phyloP scores from a whole-genome alignment of 2,888 invertebrate species.

The Urechis unicinctus region DNA sequence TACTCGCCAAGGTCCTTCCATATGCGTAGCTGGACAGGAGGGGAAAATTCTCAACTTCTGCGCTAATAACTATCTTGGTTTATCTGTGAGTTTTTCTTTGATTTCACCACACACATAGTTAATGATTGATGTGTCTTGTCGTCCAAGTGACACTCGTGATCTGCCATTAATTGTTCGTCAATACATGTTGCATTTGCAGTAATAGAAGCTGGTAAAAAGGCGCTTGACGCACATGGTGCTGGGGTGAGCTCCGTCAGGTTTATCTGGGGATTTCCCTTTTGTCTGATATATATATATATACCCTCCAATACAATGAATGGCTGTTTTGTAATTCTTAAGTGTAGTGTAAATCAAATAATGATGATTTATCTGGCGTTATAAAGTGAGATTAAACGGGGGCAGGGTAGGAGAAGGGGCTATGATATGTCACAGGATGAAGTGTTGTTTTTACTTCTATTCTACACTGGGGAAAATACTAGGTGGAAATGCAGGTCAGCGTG shows the following conservation, averaged over 20 bases:
- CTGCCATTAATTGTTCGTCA: background rate
- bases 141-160: background rate
- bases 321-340: no score
- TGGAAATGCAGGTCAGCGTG: constrained; percentile 63
- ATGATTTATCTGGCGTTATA: no score
- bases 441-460: constrained; percentile 60
- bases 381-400: no score
- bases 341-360: background rate
- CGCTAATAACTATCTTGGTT: constrained; percentile 85
- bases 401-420: background rate
- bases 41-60: constrained; percentile 76
- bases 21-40: constrained; percentile 60
- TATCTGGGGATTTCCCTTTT: constrained; percentile 64
- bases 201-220: constrained; percentile 65
- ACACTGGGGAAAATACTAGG: constrained; percentile 88
- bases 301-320: background rate
- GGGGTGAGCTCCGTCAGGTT: constrained; percentile 86
- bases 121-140: background rate
- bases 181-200: constrained; percentile 54
- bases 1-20: constrained; percentile 53
- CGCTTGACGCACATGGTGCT: constrained; percentile 73
- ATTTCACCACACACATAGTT: background rate
- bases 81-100: constrained; percentile 66
- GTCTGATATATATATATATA: background rate
- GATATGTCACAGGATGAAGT: background rate